phyloP scores from a whole-genome alignment of 2,797 vertebrate species.

The Semaprochilodus insignis region DNA sequence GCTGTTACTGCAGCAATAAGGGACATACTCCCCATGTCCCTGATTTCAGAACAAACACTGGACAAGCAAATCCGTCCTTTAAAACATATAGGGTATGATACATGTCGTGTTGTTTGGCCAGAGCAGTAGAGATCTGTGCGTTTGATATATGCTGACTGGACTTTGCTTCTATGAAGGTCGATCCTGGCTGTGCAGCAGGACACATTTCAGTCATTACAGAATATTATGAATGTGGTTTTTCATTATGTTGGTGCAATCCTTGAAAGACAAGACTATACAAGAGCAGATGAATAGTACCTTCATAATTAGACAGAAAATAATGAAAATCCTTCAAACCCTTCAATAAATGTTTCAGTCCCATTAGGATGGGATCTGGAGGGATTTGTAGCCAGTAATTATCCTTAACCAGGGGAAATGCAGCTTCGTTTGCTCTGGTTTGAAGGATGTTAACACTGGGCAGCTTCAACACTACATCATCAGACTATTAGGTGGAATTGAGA shows the following conservation, averaged over 20 bases:
- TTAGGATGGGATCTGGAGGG: constrained; percentile 9
- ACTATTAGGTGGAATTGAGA: constrained; percentile 15
- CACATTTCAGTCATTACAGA: no score
- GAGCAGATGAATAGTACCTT: not conserved
- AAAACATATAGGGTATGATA: not conserved
- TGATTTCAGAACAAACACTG: not conserved
- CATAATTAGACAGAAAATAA: constrained; percentile 19
- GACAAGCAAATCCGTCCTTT: not conserved
- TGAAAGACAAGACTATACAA: not conserved
- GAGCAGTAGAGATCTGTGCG: no score
- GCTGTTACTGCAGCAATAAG: not conserved
- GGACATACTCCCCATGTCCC: not conserved
- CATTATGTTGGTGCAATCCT: not conserved
- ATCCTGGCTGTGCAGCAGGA: no score
- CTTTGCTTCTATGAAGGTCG: not conserved
- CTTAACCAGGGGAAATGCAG: constrained; percentile 13
- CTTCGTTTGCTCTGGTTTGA: constrained; percentile 3
- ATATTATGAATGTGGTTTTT: no score
- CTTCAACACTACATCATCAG: not conserved
- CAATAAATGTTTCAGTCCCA: constrained; percentile 3
- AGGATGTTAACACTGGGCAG: constrained; percentile 15
- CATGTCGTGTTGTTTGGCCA: not conserved
- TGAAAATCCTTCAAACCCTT: not conserved
- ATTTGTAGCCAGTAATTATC: constrained; percentile 39
- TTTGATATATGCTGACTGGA: not conserved